Evolutionary conservation across 2,888 invertebrate species (phyloP).

Genomic region (Ophion obscuratus): DNA sequence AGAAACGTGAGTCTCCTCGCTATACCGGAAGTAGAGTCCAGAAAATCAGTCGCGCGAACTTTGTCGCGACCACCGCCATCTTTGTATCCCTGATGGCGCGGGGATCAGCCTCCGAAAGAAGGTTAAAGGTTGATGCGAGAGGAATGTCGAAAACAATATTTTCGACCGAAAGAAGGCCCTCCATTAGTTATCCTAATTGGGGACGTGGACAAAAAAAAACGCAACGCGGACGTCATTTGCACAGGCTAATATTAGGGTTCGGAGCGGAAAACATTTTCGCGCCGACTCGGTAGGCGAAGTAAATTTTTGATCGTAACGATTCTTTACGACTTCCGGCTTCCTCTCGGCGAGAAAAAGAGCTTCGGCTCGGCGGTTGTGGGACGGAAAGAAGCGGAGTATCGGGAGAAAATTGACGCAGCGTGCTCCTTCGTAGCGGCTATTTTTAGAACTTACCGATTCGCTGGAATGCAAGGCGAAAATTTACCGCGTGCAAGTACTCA

Average conservation of each 20-base stretch:
- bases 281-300: neutral
- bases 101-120: neutral
- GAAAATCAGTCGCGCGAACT: neutral
- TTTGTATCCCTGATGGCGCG: neutral
- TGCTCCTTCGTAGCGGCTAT: neutral
- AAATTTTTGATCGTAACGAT: neutral
- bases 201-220: too few relatives aligned
- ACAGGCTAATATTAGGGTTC: too few relatives aligned
- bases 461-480: neutral
- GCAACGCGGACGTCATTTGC: too few relatives aligned
- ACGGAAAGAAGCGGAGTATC: neutral
- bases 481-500: neutral
- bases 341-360: too few relatives aligned
- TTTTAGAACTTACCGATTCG: neutral
- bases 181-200: too few relatives aligned
- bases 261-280: too few relatives aligned
- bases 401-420: neutral
- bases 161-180: neutral
- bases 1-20: slow-evolving; percentile 62
- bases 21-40: neutral
- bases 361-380: too few relatives aligned
- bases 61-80: neutral
- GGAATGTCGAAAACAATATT: neutral
- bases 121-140: neutral
- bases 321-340: too few relatives aligned